Percentiles rank a stretch among this genome's conserved stretches.
Evolutionary conservation across 2,888 invertebrate genomes (phyloP).

Genomic region (Meghimatium bilineatum): DNA sequence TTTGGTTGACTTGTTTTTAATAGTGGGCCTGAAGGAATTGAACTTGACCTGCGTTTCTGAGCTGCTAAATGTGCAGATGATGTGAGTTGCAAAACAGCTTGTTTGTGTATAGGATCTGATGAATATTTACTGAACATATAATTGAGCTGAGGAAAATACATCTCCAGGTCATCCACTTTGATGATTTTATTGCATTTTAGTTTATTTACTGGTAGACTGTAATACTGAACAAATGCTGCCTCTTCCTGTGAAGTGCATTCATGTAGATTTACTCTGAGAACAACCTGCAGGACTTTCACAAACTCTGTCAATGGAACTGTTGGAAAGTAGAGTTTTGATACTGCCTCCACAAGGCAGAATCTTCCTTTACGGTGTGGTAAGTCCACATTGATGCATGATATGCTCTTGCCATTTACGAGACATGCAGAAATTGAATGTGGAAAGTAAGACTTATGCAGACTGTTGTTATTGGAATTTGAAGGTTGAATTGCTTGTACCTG

Average conservation of each 20-base stretch:
- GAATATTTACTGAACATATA: slow-evolving; percentile 63
- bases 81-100: not conserved
- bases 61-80: not conserved
- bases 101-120: not conserved
- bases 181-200: slow-evolving; percentile 74
- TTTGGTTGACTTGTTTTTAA: slow-evolving; percentile 11
- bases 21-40: slow-evolving; percentile 27
- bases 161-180: slow-evolving; percentile 67
- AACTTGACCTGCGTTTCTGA: slow-evolving; percentile 20
- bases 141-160: slow-evolving; percentile 70
- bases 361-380: slow-evolving; percentile 58
- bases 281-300: slow-evolving; percentile 69
- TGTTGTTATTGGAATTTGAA: slow-evolving; percentile 18
- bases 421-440: slow-evolving; percentile 61
- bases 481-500: not conserved
- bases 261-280: slow-evolving; percentile 66
- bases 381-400: slow-evolving; percentile 70
- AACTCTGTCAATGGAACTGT: slow-evolving; percentile 71
- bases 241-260: slow-evolving; percentile 71
- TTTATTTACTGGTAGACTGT: slow-evolving; percentile 71
- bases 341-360: slow-evolving; percentile 73
- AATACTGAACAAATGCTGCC: slow-evolving; percentile 73
- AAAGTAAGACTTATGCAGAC: slow-evolving; percentile 14
- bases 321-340: slow-evolving; percentile 72
- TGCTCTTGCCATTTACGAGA: slow-evolving; percentile 71